These are phyloP conservation scores for Corydoras sp. DNA, from an alignment of 2,113 vertebrate species.

Conservation along the genomic window DNA sequence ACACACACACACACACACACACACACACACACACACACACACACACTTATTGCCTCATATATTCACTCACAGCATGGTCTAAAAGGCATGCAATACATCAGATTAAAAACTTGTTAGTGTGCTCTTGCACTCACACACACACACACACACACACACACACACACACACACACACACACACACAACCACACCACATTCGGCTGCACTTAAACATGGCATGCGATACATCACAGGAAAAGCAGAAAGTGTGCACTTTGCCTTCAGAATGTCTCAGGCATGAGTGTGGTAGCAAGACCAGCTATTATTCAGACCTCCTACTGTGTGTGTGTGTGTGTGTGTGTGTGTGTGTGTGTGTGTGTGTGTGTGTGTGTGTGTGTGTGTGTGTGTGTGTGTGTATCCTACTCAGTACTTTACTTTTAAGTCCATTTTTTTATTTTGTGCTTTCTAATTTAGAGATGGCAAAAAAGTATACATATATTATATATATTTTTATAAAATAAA, in stretches of 20 bases:
- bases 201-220: constrained; percentile 31
- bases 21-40: constrained; percentile 11
- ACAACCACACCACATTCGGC: background rate
- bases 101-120: constrained; percentile 48
- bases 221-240: constrained; percentile 56
- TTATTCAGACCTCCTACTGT: constrained; percentile 51
- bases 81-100: constrained; percentile 25
- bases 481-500: too few species aligned
- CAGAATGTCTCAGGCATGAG: constrained; percentile 29
- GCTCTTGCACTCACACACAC: background rate
- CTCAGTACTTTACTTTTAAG: too few species aligned
- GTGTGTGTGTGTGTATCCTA: background rate
- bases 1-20: constrained; percentile 11
- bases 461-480: too few species aligned
- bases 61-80: constrained; percentile 35
- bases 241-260: constrained; percentile 42
- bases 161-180: background rate
- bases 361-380: background rate
- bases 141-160: constrained; percentile 7
- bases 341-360: constrained; percentile 3
- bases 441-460: too few species aligned
- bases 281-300: constrained; percentile 41
- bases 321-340: constrained; percentile 40
- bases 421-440: too few species aligned
- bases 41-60: constrained; percentile 9